Evolutionary conservation across 2,888 invertebrate genomes (phyloP), one percentile per base, ranked within the genome.

Genomic region (Xylota segnis): DNA sequence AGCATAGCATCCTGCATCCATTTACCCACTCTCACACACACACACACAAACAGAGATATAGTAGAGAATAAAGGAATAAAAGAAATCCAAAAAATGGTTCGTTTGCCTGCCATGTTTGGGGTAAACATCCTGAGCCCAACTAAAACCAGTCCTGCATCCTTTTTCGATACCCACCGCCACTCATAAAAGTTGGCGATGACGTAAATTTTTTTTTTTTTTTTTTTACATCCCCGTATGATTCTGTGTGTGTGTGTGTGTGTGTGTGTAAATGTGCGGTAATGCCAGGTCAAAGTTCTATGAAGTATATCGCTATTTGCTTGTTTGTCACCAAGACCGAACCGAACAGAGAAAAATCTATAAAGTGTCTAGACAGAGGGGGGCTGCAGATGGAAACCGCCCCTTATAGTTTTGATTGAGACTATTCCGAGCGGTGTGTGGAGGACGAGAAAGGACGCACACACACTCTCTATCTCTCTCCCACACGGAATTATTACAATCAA

Each of bases 61-160:
- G 23, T 23, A 23, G 23, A 23, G 5, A 58, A 50, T 27, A 34
- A 32, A 7, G n/a, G 4, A 29, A 32, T n/a, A 37, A 58, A 45
- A 34, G 37, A 58, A 34, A 34, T 37, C 40, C 6, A 18, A 68
- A 37, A 52, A 83, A 61, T 52, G n/a, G 52, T 72, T 74, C 78
- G 66, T 74, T 77, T 58, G 58, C 45, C 61, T 54, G 71, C 37
- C 66, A 16, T 52, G 75, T 76, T 66, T 23, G 71, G 82, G 82
- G 86, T 86, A 86, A 86, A 86, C 72, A 86, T 86, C 86, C 86
- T 77, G 82, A 77, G 82, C 86, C 56, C 37, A 78, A 70, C 54
- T 18, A 50, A 78, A 78, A 56, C 12, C 47, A 58, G 56, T 37
- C 40, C 86, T 84, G 82, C 76, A 82, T 82, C 23, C 61, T 61